These are phyloP conservation scores for Callosobruchus maculatus DNA, from an alignment of 2,888 invertebrate genomes.

Conservation along the genomic window DNA sequence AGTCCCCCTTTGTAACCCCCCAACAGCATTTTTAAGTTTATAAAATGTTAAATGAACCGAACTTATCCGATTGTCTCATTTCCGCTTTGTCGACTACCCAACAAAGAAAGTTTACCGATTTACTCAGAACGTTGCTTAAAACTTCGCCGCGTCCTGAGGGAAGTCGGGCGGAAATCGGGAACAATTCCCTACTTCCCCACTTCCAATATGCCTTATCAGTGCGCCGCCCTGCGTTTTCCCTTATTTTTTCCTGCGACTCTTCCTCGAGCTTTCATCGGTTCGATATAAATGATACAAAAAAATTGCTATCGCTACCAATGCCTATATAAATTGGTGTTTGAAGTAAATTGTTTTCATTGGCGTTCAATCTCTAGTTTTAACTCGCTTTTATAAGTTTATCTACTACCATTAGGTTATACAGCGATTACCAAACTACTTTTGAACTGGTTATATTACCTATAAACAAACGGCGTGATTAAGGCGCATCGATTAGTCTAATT, in stretches of 20 bases:
- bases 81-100: neutral
- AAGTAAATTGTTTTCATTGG: too few relatives aligned
- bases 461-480: too few relatives aligned
- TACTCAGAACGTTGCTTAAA: neutral
- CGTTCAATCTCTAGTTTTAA: too few relatives aligned
- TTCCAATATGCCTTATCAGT: neutral
- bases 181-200: neutral
- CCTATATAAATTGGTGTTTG: too few relatives aligned
- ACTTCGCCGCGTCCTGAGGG: neutral
- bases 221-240: neutral
- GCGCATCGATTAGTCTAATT: too few relatives aligned
- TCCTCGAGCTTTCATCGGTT: neutral
- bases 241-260: neutral
- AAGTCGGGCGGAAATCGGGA: neutral
- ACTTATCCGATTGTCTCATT: neutral
- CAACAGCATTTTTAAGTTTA: neutral
- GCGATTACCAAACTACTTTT: too few relatives aligned
- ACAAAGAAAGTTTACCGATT: neutral
- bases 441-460: too few relatives aligned
- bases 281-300: too few relatives aligned
- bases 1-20: neutral
- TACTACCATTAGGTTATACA: too few relatives aligned
- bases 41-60: neutral
- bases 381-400: too few relatives aligned
- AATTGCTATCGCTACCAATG: too few relatives aligned